Conservation (phyloP, 2,888 invertebrate genomes). For the Campopleginae sp. region DNA sequence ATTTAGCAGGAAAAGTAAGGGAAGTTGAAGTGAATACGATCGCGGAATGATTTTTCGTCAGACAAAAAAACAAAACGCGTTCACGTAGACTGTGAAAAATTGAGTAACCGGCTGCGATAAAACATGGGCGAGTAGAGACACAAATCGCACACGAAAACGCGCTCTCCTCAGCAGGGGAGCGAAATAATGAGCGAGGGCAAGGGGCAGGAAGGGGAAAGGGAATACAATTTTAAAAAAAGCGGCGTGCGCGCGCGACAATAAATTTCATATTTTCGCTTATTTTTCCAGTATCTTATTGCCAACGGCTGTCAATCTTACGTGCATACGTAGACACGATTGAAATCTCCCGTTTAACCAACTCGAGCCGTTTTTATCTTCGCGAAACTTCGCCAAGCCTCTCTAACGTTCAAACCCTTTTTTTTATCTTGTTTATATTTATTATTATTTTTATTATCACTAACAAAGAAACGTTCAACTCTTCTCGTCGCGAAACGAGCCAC, state of each 20-base stretch:
- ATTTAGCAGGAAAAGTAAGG: slow-evolving; percentile 3
- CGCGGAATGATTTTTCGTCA: background rate
- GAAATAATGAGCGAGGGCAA: background rate
- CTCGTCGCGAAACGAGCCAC: background rate
- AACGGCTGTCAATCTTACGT: slow-evolving; percentile 8
- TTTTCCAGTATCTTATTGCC: slow-evolving; percentile 1
- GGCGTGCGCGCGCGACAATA: slow-evolving; percentile 61
- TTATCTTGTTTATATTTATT: slow-evolving; percentile 1
- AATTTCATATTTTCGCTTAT: slow-evolving; percentile 18
- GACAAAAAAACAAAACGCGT: background rate
- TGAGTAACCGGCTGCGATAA: slow-evolving; percentile 47
- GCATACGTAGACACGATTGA: background rate
- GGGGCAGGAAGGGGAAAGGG: background rate
- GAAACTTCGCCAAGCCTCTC: background rate
- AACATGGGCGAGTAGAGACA: slow-evolving; percentile 48
- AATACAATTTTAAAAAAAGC: slow-evolving; percentile 24
- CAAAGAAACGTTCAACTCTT: background rate
- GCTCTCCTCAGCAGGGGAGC: background rate
- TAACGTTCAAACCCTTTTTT: background rate
- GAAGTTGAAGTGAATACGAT: background rate
- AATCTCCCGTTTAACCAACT: background rate
- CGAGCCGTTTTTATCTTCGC: background rate
- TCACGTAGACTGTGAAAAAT: slow-evolving; percentile 12
- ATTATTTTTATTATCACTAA: background rate
- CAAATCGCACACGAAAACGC: slow-evolving; percentile 33